phyloP scores from a whole-genome alignment of 1,140 invertebrate genomes.

The Camponotus vicinus region DNA sequence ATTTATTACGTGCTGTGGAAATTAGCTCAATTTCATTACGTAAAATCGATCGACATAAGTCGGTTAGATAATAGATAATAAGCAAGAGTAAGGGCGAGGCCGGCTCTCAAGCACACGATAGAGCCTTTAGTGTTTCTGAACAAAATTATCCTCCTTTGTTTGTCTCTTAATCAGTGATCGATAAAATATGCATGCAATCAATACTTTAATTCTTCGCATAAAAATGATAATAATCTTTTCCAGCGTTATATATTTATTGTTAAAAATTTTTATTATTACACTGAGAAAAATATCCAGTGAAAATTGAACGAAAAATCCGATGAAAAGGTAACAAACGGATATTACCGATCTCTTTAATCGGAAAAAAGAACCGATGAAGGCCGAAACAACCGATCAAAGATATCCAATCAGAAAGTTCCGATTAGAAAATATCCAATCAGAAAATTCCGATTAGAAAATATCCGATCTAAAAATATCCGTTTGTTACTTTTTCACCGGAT shows the following conservation, averaged over 20 bases:
- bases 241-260: not conserved
- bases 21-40: constrained; percentile 19
- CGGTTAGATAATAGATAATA: constrained; percentile 53
- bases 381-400: too few relatives aligned
- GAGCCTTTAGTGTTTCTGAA: not conserved
- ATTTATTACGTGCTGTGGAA: constrained; percentile 34
- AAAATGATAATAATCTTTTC: not conserved
- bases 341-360: too few relatives aligned
- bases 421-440: too few relatives aligned
- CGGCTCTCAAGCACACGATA: not conserved
- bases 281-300: too few relatives aligned
- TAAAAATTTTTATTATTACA: not conserved
- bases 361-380: too few relatives aligned
- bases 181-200: not conserved
- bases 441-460: too few relatives aligned
- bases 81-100: not conserved
- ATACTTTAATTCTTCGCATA: not conserved
- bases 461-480: too few relatives aligned
- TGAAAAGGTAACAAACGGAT: too few relatives aligned
- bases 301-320: too few relatives aligned
- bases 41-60: constrained; percentile 13
- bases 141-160: not conserved
- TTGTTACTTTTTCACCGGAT: too few relatives aligned
- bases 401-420: too few relatives aligned
- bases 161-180: not conserved